These are phyloP conservation scores for Clepsis dumicolana DNA, from an alignment of 2,888 invertebrate species.

Conservation along the genomic window DNA sequence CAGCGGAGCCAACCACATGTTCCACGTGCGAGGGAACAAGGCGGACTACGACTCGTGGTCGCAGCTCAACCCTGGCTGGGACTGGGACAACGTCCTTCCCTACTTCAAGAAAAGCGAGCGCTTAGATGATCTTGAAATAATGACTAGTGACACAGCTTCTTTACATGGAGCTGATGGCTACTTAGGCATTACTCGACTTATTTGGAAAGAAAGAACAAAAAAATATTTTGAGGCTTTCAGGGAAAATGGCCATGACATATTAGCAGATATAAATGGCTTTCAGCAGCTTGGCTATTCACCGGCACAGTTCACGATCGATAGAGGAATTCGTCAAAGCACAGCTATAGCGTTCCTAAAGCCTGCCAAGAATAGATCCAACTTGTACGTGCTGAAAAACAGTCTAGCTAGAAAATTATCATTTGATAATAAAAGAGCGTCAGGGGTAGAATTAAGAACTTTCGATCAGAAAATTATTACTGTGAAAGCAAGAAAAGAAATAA, in stretches of 20 bases:
- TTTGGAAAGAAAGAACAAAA: neutral
- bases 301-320: constrained; percentile 29
- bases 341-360: constrained; percentile 31
- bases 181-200: too few relatives aligned
- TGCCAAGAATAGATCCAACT: constrained; percentile 22
- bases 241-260: constrained; percentile 21
- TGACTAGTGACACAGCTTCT: constrained; percentile 20
- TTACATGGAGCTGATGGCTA: constrained; percentile 66
- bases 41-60: constrained; percentile 82
- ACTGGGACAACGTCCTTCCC: constrained; percentile 77
- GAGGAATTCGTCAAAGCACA: constrained; percentile 37
- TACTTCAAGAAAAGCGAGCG: constrained; percentile 43
- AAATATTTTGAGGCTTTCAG: constrained; percentile 24
- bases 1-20: constrained; percentile 87
- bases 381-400: constrained; percentile 35
- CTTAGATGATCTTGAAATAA: constrained; percentile 19
- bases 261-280: constrained; percentile 29
- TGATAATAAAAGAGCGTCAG: constrained; percentile 30
- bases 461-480: constrained; percentile 13
- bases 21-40: constrained; percentile 86
- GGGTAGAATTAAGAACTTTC: constrained; percentile 31
- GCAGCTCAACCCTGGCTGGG: constrained; percentile 86
- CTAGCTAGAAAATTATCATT: constrained; percentile 24
- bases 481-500: constrained; percentile 35
- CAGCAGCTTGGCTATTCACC: constrained; percentile 38